Base-by-base conservation (phyloP, 2,888 invertebrate species). In the Pachliopta kotzebuea region DNA sequence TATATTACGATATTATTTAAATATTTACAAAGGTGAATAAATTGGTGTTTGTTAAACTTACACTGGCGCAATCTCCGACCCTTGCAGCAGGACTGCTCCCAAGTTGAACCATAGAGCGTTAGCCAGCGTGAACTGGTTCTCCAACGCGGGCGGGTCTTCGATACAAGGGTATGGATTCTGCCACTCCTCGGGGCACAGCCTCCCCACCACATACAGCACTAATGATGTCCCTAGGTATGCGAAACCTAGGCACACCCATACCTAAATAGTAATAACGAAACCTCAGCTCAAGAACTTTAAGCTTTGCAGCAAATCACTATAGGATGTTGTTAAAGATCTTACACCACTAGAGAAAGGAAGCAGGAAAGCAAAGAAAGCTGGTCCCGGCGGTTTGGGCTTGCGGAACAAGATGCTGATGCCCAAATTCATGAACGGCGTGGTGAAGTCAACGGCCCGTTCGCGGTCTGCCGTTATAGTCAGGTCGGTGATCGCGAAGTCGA, bases 341-440 rank as follows among this genome's bases (percentile, higher is more conserved):
- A 90, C 92, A 69, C 94, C 95, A 18, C 92, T 92, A 0, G 97
- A 96, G 79, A 99, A 96, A 1, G 98, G 98, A 53, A 96, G 95
- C 80, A 98, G 93, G 82, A 99, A 99, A 4, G 98, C 97, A 82
- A 98, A 98, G 11, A 98, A 88, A 75, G 96, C 95, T 0, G 98
- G 97, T 14, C 96, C 94, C 62, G 96, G 95, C 71, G 95, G 95
- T 76, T 93, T 94, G 3, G 98, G 98, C 77, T 96, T 96, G 76
- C 94, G 95, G 90, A 96, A 98, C 61, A 98, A 86, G 76, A 99
- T 98, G 72, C 96, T 95, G 78, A 98, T 98, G 69, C 97, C 96
- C 68, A 98, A 93, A 86, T 97, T 98, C 96, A 99, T 97, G 85
- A 98, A 99, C 0, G 98, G 98, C 87, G 97, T 97, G 0, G 98